Conservation (phyloP, 2,113 vertebrate species). For the Conger conger region DNA sequence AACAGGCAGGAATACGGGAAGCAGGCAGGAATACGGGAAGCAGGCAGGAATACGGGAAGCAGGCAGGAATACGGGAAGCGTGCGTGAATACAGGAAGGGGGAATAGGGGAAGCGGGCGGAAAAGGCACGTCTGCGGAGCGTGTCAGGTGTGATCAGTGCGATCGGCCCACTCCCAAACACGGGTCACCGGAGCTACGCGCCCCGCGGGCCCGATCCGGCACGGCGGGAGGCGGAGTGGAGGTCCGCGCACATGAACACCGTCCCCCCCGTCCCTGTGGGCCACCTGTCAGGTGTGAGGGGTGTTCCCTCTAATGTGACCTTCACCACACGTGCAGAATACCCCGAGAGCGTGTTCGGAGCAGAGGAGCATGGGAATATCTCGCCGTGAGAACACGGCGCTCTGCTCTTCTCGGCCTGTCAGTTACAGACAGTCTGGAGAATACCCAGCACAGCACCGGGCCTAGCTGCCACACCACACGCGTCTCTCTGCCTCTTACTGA, state of each 20-base stretch:
- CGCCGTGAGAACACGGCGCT: too few relatives aligned
- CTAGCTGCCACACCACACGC: too few relatives aligned
- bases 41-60: too few relatives aligned
- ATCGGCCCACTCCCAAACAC: constrained; percentile 46
- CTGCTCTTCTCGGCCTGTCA: too few relatives aligned
- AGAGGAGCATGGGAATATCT: background rate
- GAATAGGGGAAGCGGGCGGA: constrained; percentile 16
- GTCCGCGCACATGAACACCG: background rate
- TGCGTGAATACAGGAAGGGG: too few relatives aligned
- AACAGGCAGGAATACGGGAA: too few relatives aligned
- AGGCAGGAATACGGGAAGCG: too few relatives aligned
- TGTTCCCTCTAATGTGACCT: background rate
- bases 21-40: too few relatives aligned
- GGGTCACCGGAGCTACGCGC: constrained; percentile 27
- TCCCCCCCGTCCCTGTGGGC: background rate
- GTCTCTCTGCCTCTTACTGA: too few relatives aligned
- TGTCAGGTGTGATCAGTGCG: constrained; percentile 67
- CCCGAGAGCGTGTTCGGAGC: background rate
- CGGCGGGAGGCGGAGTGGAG: background rate
- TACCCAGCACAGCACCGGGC: too few relatives aligned
- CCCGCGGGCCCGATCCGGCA: background rate
- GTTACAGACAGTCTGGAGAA: too few relatives aligned
- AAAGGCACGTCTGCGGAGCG: constrained; percentile 48
- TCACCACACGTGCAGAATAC: background rate
- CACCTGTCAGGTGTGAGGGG: background rate